phyloP scores from a whole-genome alignment of 1,140 invertebrate species.

The Pseudomyrmex flavicornis region DNA sequence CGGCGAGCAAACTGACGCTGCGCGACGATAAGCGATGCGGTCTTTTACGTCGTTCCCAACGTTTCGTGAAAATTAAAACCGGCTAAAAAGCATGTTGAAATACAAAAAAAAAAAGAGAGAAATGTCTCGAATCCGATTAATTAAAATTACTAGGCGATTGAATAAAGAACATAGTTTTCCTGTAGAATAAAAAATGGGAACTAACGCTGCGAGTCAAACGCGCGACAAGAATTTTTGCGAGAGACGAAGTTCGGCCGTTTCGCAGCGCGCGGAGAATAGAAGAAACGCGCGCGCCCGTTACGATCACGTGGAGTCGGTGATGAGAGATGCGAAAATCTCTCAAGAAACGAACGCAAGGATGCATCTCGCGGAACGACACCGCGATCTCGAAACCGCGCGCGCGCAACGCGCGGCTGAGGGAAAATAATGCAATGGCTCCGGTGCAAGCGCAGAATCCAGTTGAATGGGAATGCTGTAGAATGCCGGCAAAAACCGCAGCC shows the following conservation, averaged over 20 bases:
- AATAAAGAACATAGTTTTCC: too few relatives aligned
- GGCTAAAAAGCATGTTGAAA: background rate
- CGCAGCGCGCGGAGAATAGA: too few relatives aligned
- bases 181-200: too few relatives aligned
- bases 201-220: too few relatives aligned
- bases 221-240: background rate
- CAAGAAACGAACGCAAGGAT: too few relatives aligned
- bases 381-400: background rate
- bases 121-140: too few relatives aligned
- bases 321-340: too few relatives aligned
- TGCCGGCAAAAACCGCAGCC: constrained; percentile 84
- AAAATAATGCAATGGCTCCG: constrained; percentile 77
- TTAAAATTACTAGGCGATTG: too few relatives aligned
- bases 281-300: too few relatives aligned
- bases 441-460: constrained; percentile 80
- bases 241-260: too few relatives aligned
- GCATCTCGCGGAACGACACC: background rate
- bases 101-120: too few relatives aligned
- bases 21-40: background rate
- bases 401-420: constrained; percentile 55
- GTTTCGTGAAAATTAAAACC: too few relatives aligned
- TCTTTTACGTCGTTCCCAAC: background rate
- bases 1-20: background rate
- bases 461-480: constrained; percentile 85
- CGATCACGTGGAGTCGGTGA: background rate